Evolutionary conservation across 2,888 invertebrate species (phyloP), one percentile per base, ranked within the genome.

Genomic region (Ormyrus rosae): DNA sequence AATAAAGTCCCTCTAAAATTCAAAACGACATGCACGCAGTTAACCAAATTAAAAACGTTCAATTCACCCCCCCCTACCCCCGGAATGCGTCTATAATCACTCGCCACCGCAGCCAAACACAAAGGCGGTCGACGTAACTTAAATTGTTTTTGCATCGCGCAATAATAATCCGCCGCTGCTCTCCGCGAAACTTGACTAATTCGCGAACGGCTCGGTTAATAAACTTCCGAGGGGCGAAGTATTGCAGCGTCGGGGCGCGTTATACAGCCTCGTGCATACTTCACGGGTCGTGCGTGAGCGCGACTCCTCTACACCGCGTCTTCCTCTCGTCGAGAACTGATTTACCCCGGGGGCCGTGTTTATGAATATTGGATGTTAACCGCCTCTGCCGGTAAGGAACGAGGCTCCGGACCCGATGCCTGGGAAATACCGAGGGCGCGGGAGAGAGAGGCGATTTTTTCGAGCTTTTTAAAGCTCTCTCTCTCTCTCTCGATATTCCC

Each of bases 341-440:
- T 80, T 80, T 80, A 80, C 60, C 65, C 34, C 55, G 34, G 46
- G 48, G 67, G 60, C 48, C 71, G 67, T 55, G 76, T 76, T 80
- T 80, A 80, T 80, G 80, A 80, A 80, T 80, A 80, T 80, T 76
- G 80, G 60, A 80, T 80, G 71, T 50, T 80, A 80, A 80, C 71
- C 69, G 51, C 34, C 13, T 56, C 13, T 10, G 56, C 53, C 45
- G 11, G 34, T 61, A 63, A 13, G 58, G 58, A 45, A 60, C 45
- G 68, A 68, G n/a, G n/a, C 9, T 4, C 50, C 51, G 34, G 34
- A 2, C 34, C 6, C 13, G 11, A 53, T 19, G 68, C 53, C 34
- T 55, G 34, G 45, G 9, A 34, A 34, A 13, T 10, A 13, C 10
- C n/a, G 11, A 34, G 34, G 69, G 61, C 48, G 11, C 50, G 19